A percentile compares a stretch with the other conserved stretches of the same genome.
Evolutionary conservation across 92 coral and sea anemone species (phyloP).

Genomic region (Phymanthus crucifer): DNA sequence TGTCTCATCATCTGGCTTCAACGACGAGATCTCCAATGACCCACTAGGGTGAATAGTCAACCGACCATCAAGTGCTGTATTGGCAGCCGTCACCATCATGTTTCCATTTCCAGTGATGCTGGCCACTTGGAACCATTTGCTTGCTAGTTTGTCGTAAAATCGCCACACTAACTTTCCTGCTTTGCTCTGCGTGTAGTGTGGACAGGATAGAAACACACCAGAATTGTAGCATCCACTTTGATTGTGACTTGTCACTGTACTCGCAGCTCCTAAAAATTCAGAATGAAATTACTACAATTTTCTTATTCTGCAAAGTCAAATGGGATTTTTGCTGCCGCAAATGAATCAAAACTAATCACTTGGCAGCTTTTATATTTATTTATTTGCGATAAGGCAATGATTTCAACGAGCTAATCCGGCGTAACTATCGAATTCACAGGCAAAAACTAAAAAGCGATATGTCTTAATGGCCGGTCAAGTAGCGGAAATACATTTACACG

Average conservation of each 20-base stretch:
- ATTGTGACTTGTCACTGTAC: neutral
- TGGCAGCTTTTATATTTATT: too few species aligned
- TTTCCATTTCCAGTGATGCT: neutral
- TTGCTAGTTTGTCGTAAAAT: neutral
- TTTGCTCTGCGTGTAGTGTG: neutral
- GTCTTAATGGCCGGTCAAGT: neutral
- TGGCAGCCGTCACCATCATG: neutral
- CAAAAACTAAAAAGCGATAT: too few species aligned
- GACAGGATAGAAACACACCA: slow-evolving; percentile 21
- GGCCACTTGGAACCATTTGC: slow-evolving; percentile 13
- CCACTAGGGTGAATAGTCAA: slow-evolving; percentile 24
- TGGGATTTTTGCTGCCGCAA: too few species aligned
- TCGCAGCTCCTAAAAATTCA: neutral
- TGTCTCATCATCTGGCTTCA: slow-evolving; percentile 29
- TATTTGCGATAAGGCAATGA: too few species aligned
- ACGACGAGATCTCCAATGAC: slow-evolving; percentile 11
- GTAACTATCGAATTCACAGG: too few species aligned
- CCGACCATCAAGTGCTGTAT: neutral
- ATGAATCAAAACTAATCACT: too few species aligned
- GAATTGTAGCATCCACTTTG: slow-evolving; percentile 29
- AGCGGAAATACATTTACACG: neutral
- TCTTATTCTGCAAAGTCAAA: too few species aligned
- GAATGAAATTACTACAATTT: neutral
- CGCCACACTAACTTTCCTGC: slow-evolving; percentile 4
- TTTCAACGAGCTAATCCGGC: too few species aligned